Percentiles rank a stretch among this genome's conserved stretches.
Evolutionary conservation across 2,113 vertebrate genomes (phyloP).

Genomic region (Solenodon paradoxus): DNA sequence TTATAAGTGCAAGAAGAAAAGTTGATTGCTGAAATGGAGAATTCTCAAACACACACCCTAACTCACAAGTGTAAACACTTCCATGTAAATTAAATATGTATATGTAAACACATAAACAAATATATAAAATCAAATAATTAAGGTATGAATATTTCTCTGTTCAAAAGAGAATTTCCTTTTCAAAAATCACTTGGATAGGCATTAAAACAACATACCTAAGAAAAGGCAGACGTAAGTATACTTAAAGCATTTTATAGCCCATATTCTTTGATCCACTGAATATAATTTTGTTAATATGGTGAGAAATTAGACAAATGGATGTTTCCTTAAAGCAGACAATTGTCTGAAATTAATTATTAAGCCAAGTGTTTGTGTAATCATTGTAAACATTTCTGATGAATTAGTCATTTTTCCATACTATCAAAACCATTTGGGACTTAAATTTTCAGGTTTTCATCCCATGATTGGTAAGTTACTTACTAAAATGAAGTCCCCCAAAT

Average conservation of each 20-base stretch:
- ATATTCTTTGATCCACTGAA: constrained; percentile 21
- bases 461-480: not conserved
- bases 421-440: not conserved
- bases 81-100: not conserved
- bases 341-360: constrained; percentile 46
- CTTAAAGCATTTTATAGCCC: not conserved
- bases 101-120: not conserved
- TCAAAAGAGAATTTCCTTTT: not conserved
- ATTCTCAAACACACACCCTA: not conserved
- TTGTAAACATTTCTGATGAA: constrained; percentile 35
- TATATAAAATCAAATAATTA: not conserved
- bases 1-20: no score
- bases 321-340: not conserved
- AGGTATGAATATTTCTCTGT: not conserved
- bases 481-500: constrained; percentile 19
- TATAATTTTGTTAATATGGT: not conserved
- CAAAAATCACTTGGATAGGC: not conserved
- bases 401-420: constrained; percentile 23
- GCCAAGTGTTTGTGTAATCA: constrained; percentile 4
- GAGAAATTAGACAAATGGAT: constrained; percentile 30
- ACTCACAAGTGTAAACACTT: not conserved
- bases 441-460: constrained; percentile 4
- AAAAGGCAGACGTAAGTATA: constrained; percentile 1
- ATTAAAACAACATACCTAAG: not conserved
- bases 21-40: constrained; percentile 1